These are phyloP conservation scores for Pitangus sulphuratus DNA, from an alignment of 2,797 vertebrate genomes.

Conservation along the genomic window DNA sequence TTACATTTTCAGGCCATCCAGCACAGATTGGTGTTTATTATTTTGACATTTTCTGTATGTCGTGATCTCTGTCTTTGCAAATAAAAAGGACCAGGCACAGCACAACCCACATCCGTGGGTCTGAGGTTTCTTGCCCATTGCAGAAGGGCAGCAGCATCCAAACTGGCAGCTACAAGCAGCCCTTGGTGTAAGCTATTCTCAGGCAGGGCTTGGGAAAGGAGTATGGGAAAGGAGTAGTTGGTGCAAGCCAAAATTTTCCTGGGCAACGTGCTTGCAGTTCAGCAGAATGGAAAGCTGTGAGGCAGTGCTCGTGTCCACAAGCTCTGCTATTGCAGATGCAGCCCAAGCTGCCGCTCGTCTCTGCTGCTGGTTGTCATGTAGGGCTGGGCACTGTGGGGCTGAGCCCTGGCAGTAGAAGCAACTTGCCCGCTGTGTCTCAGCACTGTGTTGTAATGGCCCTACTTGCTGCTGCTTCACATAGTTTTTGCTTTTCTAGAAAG, in stretches of 20 bases:
- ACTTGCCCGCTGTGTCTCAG: background rate
- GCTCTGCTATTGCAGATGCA: background rate
- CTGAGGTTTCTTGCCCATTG: background rate
- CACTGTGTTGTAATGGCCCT: background rate
- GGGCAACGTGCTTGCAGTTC: background rate
- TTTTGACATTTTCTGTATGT: background rate
- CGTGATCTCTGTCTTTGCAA: background rate
- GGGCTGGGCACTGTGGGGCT: background rate
- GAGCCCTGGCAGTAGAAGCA: background rate
- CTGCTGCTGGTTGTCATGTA: fast-evolving
- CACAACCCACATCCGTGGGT: background rate
- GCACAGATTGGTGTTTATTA: background rate
- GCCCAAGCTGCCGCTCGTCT: background rate
- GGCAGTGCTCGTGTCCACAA: background rate
- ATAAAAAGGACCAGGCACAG: background rate
- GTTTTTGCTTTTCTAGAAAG: background rate
- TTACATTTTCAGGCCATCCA: background rate
- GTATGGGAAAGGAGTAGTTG: background rate
- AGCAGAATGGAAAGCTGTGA: background rate
- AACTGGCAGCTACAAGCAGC: background rate
- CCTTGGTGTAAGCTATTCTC: background rate
- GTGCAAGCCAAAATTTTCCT: background rate
- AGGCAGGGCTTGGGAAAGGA: background rate
- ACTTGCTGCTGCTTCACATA: background rate
- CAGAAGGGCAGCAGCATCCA: background rate